phyloP scores from a whole-genome alignment of 2,888 invertebrate genomes.

The Sphecodes monilicornis region DNA sequence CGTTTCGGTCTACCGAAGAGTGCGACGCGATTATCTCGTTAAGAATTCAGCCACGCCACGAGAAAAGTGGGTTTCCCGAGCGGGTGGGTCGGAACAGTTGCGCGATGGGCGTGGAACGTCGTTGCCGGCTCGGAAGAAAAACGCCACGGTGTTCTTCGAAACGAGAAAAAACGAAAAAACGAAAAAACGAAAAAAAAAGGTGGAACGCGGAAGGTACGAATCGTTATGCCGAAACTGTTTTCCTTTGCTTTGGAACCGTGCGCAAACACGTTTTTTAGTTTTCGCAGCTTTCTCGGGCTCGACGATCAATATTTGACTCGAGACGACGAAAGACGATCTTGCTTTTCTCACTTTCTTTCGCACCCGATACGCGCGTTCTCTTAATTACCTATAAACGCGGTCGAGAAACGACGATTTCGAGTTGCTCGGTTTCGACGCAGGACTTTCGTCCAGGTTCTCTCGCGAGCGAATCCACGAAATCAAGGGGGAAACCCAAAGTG shows the following conservation, averaged over 20 bases:
- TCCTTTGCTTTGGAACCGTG: background rate
- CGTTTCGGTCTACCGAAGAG: too few relatives aligned
- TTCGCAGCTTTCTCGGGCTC: constrained; percentile 1
- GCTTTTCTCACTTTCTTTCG: background rate
- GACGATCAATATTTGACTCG: constrained; percentile 16
- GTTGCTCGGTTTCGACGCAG: background rate
- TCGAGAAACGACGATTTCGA: background rate
- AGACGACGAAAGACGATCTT: background rate
- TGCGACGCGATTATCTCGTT: too few relatives aligned
- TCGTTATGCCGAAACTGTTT: background rate
- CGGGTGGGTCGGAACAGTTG: too few relatives aligned
- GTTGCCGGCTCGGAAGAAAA: background rate
- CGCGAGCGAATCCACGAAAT: background rate
- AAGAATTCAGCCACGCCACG: too few relatives aligned
- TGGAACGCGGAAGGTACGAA: background rate
- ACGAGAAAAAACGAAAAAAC: background rate
- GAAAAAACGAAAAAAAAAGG: background rate
- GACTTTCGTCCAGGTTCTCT: background rate
- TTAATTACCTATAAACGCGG: background rate
- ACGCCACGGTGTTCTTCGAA: background rate
- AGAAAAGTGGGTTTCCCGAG: too few relatives aligned
- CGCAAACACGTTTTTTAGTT: background rate
- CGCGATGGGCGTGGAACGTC: background rate
- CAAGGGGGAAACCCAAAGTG: background rate
- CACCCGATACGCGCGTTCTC: background rate